Conservation (phyloP, 2,888 invertebrate species). For the Oligia latruncula region DNA sequence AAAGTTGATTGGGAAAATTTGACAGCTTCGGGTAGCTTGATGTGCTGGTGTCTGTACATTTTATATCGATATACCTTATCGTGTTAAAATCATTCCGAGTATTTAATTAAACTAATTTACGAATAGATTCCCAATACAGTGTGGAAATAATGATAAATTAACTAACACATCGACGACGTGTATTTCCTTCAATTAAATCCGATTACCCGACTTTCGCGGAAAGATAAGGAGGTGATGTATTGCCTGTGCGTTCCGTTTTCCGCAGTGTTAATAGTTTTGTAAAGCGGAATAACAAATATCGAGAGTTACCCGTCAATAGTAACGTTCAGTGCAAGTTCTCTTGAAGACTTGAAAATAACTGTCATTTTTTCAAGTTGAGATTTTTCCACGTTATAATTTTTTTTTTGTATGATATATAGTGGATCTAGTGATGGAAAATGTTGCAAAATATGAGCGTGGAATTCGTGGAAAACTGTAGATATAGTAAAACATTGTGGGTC, state of each 20-base stretch:
- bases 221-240: conserved; percentile 52
- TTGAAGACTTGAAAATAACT: not conserved
- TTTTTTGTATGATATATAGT: no score
- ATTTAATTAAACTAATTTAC: not conserved
- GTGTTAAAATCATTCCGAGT: not conserved
- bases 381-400: not conserved
- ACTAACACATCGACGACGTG: conserved; percentile 31
- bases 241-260: conserved; percentile 44
- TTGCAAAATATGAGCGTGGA: not conserved
- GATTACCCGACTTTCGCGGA: conserved; percentile 53
- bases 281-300: conserved; percentile 13
- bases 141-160: conserved; percentile 45
- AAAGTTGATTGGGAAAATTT: no score
- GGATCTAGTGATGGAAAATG: not conserved
- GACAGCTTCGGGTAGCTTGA: no score
- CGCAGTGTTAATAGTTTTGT: conserved; percentile 24
- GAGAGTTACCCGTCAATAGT: not conserved
- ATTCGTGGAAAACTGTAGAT: not conserved
- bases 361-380: no score
- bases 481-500: no score
- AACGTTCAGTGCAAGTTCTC: no score
- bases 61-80: not conserved
- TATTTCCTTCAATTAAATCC: conserved; percentile 54
- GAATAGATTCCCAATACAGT: conserved; percentile 10
- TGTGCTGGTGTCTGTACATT: no score